These are phyloP conservation scores for Cheirogaleus medius DNA, from an alignment of 2,113 vertebrate species.

Conservation along the genomic window DNA sequence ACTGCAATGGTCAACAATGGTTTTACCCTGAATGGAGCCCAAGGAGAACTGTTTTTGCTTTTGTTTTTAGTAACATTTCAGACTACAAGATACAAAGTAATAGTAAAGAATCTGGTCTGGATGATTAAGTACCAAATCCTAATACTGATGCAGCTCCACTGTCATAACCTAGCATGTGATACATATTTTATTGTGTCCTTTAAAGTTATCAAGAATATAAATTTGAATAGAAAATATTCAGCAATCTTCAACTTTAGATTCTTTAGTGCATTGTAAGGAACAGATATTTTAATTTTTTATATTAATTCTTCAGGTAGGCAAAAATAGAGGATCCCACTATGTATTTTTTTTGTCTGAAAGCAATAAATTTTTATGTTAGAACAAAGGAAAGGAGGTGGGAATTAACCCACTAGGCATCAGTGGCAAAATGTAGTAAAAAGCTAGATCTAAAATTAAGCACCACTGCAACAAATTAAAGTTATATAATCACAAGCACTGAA, in stretches of 20 bases:
- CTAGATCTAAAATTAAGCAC: conserved; percentile 54
- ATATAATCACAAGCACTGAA: conserved; percentile 29
- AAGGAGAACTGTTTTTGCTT: neutral
- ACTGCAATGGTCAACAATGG: neutral
- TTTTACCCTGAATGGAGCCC: neutral
- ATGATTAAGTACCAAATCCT: neutral
- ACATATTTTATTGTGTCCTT: neutral
- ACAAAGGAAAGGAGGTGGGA: neutral
- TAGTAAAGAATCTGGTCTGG: neutral
- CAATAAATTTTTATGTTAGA: neutral
- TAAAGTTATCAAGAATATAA: neutral
- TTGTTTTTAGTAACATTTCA: neutral
- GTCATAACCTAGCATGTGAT: neutral
- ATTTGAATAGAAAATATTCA: neutral
- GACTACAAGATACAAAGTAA: neutral
- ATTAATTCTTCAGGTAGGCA: neutral
- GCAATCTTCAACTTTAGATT: neutral
- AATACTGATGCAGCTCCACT: neutral
- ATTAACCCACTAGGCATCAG: conserved; percentile 23
- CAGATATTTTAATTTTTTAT: neutral
- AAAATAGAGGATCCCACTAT: neutral
- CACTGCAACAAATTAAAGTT: conserved; percentile 43
- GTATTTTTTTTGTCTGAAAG: neutral
- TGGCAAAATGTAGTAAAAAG: conserved; percentile 55
- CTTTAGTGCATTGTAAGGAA: neutral